Evolutionary conservation across 2,888 invertebrate species (phyloP).

Genomic region (Drosophila sordidapex): DNA sequence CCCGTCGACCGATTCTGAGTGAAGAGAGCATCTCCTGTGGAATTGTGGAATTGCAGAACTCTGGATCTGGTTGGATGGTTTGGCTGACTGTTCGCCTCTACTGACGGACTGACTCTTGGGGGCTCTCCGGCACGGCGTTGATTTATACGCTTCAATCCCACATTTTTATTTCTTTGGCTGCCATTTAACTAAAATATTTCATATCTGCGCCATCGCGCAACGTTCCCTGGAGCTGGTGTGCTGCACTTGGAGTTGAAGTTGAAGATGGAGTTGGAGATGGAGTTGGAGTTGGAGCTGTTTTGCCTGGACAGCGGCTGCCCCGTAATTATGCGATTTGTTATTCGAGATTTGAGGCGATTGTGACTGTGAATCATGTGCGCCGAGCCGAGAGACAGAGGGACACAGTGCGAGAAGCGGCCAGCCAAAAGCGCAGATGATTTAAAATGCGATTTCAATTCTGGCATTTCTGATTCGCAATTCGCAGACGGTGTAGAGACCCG

Average conservation of each 20-base stretch:
- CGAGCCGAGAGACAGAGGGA: neutral
- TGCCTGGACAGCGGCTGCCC: conserved; percentile 77
- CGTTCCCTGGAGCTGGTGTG: conserved; percentile 43
- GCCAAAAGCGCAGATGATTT: conserved; percentile 77
- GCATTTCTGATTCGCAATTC: conserved; percentile 81
- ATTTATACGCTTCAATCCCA: conserved; percentile 84
- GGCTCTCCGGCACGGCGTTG: conserved; percentile 53
- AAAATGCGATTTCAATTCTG: conserved; percentile 84
- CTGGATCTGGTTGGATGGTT: conserved; percentile 2
- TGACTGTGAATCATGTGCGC: conserved; percentile 81
- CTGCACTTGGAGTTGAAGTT: conserved; percentile 18
- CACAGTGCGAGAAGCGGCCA: conserved; percentile 6
- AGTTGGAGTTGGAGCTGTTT: conserved; percentile 21
- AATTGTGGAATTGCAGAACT: neutral
- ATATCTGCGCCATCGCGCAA: conserved; percentile 76
- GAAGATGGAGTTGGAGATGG: conserved; percentile 31
- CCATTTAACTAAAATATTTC: conserved; percentile 83
- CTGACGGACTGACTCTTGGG: conserved; percentile 29
- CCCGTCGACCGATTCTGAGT: conserved; percentile 18
- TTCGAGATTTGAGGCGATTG: conserved; percentile 84
- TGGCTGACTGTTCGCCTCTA: conserved; percentile 1
- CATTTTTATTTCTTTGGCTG: conserved; percentile 82
- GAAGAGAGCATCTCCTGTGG: conserved; percentile 14
- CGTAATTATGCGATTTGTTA: conserved; percentile 85
- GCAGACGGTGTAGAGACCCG: conserved; percentile 24